Conservation (phyloP, 2,797 vertebrate species). For the Thalassophryne amazonica region DNA sequence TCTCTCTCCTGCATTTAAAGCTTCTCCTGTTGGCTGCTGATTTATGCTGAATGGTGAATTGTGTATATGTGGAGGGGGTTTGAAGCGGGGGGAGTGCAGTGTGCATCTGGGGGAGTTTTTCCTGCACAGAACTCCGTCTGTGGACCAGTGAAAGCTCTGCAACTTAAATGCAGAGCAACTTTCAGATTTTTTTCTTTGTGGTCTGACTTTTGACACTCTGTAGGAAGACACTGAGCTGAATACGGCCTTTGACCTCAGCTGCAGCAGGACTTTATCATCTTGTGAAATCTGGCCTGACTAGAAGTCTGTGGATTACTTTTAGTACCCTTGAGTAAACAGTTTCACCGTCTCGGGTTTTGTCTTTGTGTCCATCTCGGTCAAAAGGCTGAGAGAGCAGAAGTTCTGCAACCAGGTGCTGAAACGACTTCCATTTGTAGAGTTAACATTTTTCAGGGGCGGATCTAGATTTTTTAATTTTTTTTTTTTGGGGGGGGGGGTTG, state of each 20-base stretch:
- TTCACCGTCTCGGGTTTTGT: not conserved
- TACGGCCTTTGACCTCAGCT: not conserved
- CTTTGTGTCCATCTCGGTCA: not conserved
- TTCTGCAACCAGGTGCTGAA: slow-evolving; percentile 26
- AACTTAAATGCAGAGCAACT: not conserved
- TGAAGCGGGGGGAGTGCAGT: slow-evolving; percentile 62
- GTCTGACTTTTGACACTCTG: not conserved
- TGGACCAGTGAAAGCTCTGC: slow-evolving; percentile 21
- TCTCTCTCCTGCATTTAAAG: not conserved
- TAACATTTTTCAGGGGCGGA: too few species aligned
- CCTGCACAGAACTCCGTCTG: slow-evolving; percentile 37
- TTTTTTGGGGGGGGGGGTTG: too few species aligned
- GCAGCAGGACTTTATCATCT: not conserved
- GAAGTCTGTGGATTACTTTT: slow-evolving; percentile 8
- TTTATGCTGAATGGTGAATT: slow-evolving; percentile 21
- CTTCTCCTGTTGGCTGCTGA: slow-evolving; percentile 1
- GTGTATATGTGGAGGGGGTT: slow-evolving; percentile 80
- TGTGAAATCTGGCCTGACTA: not conserved
- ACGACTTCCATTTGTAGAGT: too few species aligned
- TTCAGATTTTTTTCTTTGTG: not conserved
- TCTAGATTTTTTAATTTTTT: too few species aligned
- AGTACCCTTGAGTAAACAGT: slow-evolving; percentile 5
- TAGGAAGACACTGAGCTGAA: not conserved
- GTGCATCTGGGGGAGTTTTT: slow-evolving; percentile 63
- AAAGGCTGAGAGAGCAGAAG: slow-evolving; percentile 14